phyloP scores from a whole-genome alignment of 1,140 invertebrate genomes.

The Lepidurus arcticus region DNA sequence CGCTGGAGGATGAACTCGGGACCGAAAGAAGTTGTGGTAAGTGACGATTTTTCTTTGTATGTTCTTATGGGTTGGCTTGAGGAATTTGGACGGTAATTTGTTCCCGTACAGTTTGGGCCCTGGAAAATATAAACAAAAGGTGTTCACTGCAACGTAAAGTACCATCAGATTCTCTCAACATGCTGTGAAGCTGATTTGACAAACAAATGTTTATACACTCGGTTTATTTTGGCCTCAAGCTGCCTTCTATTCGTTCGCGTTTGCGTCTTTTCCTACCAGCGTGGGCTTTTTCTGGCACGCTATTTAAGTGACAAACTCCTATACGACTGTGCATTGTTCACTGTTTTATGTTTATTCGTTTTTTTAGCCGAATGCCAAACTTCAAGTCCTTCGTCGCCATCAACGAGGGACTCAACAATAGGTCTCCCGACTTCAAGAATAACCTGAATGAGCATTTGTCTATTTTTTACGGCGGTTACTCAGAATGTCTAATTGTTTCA shows the following conservation, averaged over 20 bases:
- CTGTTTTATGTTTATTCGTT: no score
- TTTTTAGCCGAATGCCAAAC: not conserved
- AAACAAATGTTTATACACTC: no score
- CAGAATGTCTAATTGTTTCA: no score
- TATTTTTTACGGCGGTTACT: not conserved
- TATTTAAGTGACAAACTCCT: not conserved
- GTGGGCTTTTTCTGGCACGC: no score
- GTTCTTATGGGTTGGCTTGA: conserved; percentile 53
- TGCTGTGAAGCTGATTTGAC: no score
- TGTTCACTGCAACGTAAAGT: not conserved
- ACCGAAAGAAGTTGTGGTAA: conserved; percentile 70
- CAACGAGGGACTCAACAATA: no score
- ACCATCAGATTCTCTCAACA: not conserved
- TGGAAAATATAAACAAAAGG: conserved; percentile 38
- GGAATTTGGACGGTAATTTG: conserved; percentile 54
- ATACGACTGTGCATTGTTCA: not conserved
- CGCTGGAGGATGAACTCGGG: conserved; percentile 63
- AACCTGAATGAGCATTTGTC: not conserved
- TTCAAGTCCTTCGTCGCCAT: not conserved
- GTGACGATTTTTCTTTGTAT: conserved; percentile 64
- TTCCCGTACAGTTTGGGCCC: conserved; percentile 54
- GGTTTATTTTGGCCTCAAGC: no score
- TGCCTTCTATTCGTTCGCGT: no score
- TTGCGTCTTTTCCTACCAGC: no score
- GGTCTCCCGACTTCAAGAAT: no score